These are phyloP conservation scores for Garrulus glandarius DNA, from an alignment of 2,797 vertebrate genomes.

Conservation along the genomic window DNA sequence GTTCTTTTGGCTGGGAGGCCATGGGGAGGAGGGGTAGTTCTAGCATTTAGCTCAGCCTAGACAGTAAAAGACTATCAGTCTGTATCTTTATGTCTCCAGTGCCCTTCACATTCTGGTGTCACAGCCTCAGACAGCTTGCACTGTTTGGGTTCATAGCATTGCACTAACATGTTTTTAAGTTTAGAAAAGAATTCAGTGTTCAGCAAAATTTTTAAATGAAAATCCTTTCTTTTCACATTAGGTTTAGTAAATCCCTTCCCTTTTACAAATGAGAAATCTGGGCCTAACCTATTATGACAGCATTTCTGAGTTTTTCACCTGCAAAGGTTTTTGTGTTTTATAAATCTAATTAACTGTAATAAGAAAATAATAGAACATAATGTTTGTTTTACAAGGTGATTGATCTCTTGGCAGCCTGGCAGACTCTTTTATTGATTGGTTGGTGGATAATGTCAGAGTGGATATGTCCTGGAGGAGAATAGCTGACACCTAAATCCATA, in stretches of 20 bases:
- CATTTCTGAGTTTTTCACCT: constrained; percentile 18
- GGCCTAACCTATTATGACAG: constrained; percentile 47
- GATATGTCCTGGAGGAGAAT: constrained; percentile 64
- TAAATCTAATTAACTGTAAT: constrained; percentile 65
- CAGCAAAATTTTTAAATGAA: constrained; percentile 32
- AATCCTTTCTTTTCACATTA: constrained; percentile 48
- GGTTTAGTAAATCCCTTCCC: constrained; percentile 43
- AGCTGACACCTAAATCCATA: constrained; percentile 64
- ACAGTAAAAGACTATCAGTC: background rate
- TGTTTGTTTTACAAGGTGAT: constrained; percentile 64
- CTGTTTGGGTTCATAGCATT: background rate
- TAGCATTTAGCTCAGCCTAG: background rate
- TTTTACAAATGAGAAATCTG: constrained; percentile 9
- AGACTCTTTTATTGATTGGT: constrained; percentile 57
- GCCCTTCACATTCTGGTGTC: background rate
- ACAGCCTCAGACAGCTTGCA: background rate
- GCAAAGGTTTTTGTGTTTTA: constrained; percentile 1
- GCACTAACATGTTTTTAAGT: constrained; percentile 30
- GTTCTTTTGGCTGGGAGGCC: background rate
- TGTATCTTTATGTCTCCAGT: background rate
- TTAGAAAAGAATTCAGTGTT: constrained; percentile 12
- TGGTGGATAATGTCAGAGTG: constrained; percentile 60
- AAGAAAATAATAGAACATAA: constrained; percentile 59
- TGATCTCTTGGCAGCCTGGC: constrained; percentile 63
- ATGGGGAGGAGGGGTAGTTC: background rate